phyloP scores from a whole-genome alignment of 2,113 vertebrate genomes.

The Antechinus flavipes region DNA sequence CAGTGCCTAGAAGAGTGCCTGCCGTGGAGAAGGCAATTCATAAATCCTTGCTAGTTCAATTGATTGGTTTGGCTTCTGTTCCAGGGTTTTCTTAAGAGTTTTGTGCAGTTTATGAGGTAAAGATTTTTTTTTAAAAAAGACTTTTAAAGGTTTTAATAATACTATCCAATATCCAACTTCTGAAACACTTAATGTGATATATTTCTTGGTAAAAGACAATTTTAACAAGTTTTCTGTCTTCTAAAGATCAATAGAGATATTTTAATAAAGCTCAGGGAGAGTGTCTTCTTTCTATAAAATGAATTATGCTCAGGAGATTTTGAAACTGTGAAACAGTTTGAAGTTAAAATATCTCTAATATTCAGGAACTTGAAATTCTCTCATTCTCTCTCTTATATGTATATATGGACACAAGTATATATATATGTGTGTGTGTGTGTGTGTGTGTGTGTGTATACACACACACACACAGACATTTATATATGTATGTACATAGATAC shows the following conservation, averaged over 20 bases:
- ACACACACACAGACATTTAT: too few species aligned
- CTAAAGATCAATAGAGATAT: constrained; percentile 14
- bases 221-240: background rate
- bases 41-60: background rate
- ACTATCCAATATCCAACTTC: background rate
- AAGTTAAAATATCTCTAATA: constrained; percentile 21
- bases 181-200: background rate
- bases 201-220: background rate
- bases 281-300: background rate
- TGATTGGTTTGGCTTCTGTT: background rate
- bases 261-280: constrained; percentile 23
- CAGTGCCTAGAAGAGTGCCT: background rate
- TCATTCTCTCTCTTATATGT: background rate
- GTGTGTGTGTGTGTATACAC: too few species aligned
- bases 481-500: too few species aligned
- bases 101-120: background rate
- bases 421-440: too few species aligned
- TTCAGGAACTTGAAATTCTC: background rate
- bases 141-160: constrained; percentile 21
- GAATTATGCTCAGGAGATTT: background rate
- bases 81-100: background rate
- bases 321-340: constrained; percentile 1
- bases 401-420: too few species aligned
- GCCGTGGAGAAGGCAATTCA: background rate
- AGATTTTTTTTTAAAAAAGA: constrained; percentile 8